A percentile compares a stretch with the other conserved stretches of the same genome.
phyloP scores from a whole-genome alignment of 1,140 invertebrate species.

The Pantala flavescens region DNA sequence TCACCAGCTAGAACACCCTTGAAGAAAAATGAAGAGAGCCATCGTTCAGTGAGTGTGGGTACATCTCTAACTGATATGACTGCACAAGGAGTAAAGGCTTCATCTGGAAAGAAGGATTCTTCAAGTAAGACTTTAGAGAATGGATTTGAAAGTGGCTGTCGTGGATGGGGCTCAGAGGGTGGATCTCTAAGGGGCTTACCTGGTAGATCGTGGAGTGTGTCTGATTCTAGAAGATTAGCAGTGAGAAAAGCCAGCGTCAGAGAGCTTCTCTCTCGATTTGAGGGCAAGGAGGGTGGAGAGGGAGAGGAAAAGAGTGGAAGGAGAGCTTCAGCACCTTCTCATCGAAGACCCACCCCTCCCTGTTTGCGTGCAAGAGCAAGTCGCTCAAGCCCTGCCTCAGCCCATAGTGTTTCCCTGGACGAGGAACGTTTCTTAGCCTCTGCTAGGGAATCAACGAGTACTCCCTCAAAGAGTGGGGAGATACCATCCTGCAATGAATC shows the following conservation, averaged over 20 bases:
- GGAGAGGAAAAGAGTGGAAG: background rate
- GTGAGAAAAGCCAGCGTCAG: slow-evolving; percentile 33
- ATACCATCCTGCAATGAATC: background rate
- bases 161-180: background rate
- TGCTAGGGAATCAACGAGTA: slow-evolving; percentile 38
- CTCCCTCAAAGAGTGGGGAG: background rate
- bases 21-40: too few relatives aligned
- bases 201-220: slow-evolving; percentile 25
- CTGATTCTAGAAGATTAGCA: slow-evolving; percentile 25
- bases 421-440: slow-evolving; percentile 51
- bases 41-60: too few relatives aligned
- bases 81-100: background rate
- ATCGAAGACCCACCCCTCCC: slow-evolving; percentile 35
- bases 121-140: slow-evolving; percentile 14
- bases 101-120: slow-evolving; percentile 12
- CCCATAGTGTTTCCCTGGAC: slow-evolving; percentile 58
- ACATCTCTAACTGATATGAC: too few relatives aligned
- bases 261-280: slow-evolving; percentile 35
- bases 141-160: background rate
- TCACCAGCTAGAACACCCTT: too few relatives aligned
- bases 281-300: slow-evolving; percentile 21
- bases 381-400: slow-evolving; percentile 43
- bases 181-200: slow-evolving; percentile 27
- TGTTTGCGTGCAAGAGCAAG: slow-evolving; percentile 41
- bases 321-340: slow-evolving; percentile 18